Evolutionary conservation across 2,113 vertebrate species (phyloP).

Genomic region (Halichoerus grypus): DNA sequence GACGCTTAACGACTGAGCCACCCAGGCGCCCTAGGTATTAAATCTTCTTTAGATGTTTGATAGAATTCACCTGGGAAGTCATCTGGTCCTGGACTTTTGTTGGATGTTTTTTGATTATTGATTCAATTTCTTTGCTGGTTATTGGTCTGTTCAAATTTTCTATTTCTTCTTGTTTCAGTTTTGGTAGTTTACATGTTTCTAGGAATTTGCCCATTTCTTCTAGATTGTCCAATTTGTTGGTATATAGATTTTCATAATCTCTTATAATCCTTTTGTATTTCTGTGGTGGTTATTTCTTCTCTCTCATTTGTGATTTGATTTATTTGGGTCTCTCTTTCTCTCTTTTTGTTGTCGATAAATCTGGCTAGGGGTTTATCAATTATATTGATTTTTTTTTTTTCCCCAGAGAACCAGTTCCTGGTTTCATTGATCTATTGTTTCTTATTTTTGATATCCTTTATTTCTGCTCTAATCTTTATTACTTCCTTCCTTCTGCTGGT

Average conservation of each 20-base stretch:
- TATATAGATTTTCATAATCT: neutral
- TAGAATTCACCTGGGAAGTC: neutral
- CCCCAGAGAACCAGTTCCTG: neutral
- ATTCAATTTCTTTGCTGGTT: neutral
- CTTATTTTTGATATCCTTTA: neutral
- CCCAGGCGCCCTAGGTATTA: neutral
- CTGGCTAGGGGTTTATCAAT: neutral
- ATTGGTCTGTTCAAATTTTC: neutral
- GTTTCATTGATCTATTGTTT: neutral
- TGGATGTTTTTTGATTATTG: neutral
- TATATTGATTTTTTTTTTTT: neutral
- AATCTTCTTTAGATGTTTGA: neutral
- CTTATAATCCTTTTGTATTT: neutral
- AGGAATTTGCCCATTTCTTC: neutral
- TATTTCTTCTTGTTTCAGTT: neutral
- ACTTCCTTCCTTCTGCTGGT: neutral
- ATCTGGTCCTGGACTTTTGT: neutral
- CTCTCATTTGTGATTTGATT: neutral
- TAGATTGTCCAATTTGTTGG: neutral
- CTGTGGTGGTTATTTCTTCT: neutral
- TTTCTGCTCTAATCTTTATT: neutral
- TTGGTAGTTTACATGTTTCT: neutral
- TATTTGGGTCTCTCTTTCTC: neutral
- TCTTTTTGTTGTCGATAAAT: neutral
- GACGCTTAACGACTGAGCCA: no score